Evolutionary conservation across 2,797 vertebrate genomes (phyloP), one percentile per base, ranked within the genome.

Genomic region (Diceros bicornis): DNA sequence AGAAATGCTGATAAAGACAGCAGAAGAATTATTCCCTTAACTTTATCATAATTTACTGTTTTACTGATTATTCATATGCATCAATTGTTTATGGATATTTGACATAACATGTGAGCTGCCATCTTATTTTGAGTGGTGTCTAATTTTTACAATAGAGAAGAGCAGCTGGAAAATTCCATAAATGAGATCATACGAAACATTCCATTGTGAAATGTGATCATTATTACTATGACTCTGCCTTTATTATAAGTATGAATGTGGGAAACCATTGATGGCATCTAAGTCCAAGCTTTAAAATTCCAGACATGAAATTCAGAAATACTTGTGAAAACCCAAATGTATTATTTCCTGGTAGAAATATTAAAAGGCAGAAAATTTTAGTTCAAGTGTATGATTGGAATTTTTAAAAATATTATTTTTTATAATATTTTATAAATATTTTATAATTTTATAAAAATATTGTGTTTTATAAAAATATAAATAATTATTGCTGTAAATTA

Each of bases 321-420:
- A 87, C 41, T 62, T 64, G 6, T 69, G 59, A 88, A 87, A 90
- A 81, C 66, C 75, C 13, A 90, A 84, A 69, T 66, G 17, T 91
- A n/a, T 74, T 86, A 78, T 59, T 94, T 23, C 92, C 64, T 50
- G 17, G 17, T 47, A 85, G 59, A 59, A 94, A 68, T 61, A 91
- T 21, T 93, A 41, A 79, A 71, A 90, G 18, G 12, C 69, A 74
- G 75, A 83, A 96, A 84, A 55, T 47, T 50, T 34, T 21, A 74
- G 20, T 71, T 96, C 57, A 64, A 41, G 11, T 64, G 2, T 79
- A 47, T 81, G 59, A 84, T 34, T 84, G 13, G 12, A 29, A 91
- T 25, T 91, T 93, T 81, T 74, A 10, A 5, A 75, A 87, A 79
- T 37, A 37, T 37, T 37, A 2, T 37, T 37, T 37, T 37, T 37